Conservation (phyloP, 37 sponge, comb jelly and placozoan species). For the Cladorhizidae sp. region DNA sequence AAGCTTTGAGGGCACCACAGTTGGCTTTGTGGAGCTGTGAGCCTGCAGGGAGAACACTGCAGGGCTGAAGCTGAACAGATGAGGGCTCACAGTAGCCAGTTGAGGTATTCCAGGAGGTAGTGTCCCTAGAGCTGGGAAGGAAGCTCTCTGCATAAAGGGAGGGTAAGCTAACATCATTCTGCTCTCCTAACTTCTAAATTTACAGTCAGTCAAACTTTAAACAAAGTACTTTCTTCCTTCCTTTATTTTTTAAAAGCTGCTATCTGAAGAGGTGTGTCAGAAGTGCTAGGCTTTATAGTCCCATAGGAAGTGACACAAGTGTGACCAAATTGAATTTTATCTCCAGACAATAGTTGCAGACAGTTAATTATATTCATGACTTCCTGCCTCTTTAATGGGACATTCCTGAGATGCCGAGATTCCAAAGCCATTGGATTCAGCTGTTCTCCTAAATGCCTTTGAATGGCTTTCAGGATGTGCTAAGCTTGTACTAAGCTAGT, state of each 20-base stretch:
- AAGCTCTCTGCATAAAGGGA: conserved; percentile 45
- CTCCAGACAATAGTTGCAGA: neutral
- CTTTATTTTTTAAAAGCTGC: no score
- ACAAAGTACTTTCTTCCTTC: neutral
- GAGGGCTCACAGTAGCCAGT: neutral
- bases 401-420: neutral
- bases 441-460: conserved; percentile 3
- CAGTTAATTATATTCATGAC: conserved; percentile 1
- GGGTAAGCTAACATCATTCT: conserved; percentile 64
- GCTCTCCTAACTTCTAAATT: neutral
- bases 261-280: conserved; percentile 1
- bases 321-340: neutral
- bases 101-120: conserved; percentile 18
- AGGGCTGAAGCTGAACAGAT: conserved; percentile 23
- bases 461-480: neutral
- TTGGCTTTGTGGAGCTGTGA: neutral
- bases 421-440: neutral
- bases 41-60: conserved; percentile 3
- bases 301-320: conserved; percentile 12
- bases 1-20: neutral
- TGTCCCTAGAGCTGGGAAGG: conserved; percentile 1
- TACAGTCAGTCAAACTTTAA: no score
- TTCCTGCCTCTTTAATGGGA: neutral
- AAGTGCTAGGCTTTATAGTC: neutral
- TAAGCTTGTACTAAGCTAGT: neutral